These are phyloP conservation scores for Lepus timidus DNA, from an alignment of 2,113 vertebrate genomes.

Conservation along the genomic window DNA sequence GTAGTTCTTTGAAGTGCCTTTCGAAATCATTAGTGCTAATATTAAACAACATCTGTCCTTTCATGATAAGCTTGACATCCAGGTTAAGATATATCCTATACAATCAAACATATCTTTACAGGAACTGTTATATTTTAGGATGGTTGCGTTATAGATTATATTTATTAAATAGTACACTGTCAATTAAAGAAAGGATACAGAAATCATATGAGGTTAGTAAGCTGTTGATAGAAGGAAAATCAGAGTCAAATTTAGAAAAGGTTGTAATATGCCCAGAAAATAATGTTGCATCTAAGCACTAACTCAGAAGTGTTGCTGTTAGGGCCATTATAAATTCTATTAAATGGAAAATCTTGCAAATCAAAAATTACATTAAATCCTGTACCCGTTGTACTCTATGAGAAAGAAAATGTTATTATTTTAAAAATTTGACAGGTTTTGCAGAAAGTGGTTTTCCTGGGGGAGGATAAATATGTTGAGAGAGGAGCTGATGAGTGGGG, in stretches of 20 bases:
- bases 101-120: background rate
- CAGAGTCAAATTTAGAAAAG: background rate
- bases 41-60: background rate
- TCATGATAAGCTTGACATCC: background rate
- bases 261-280: background rate
- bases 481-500: background rate
- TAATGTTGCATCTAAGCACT: background rate
- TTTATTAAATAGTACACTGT: background rate
- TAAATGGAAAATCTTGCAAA: background rate
- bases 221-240: background rate
- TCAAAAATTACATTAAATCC: background rate
- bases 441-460: constrained; percentile 21
- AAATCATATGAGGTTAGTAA: background rate
- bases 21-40: background rate
- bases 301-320: background rate
- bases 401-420: constrained; percentile 26
- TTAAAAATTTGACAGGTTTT: constrained; percentile 48
- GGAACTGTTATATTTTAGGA: background rate
- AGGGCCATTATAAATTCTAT: background rate
- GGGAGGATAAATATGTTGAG: background rate
- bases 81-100: background rate
- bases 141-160: background rate
- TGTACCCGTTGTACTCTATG: background rate
- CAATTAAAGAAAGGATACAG: background rate
- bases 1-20: background rate